Conservation (phyloP, 2,113 vertebrate species). For the Pelmatolapia mariae region DNA sequence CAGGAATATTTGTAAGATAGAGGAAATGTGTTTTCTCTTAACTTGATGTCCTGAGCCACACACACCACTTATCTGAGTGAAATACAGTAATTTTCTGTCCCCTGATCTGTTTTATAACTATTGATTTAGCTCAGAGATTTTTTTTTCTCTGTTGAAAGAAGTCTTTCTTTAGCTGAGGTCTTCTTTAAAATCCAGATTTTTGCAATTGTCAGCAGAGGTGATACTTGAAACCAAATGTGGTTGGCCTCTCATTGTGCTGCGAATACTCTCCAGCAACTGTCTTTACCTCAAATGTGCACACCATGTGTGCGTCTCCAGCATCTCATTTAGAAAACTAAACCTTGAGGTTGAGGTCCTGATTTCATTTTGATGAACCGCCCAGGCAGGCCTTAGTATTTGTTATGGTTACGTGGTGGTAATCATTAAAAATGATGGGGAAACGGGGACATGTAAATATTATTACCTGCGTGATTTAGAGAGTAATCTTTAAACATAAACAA, state of each 20-base stretch:
- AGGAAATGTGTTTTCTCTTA: neutral
- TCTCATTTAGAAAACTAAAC: constrained; percentile 41
- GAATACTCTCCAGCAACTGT: constrained; percentile 8
- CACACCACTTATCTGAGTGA: neutral
- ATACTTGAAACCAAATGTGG: constrained; percentile 27
- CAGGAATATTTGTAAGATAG: neutral
- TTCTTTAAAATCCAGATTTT: neutral
- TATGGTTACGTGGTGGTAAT: constrained; percentile 52
- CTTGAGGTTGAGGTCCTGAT: constrained; percentile 53
- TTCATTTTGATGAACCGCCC: constrained; percentile 59
- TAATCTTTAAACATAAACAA: constrained; percentile 47
- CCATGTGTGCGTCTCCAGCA: constrained; percentile 50
- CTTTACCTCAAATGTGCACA: constrained; percentile 43
- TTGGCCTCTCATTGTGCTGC: neutral
- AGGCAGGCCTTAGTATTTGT: constrained; percentile 42
- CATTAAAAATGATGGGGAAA: constrained; percentile 39
- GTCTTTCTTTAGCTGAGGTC: neutral
- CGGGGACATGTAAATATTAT: constrained; percentile 54
- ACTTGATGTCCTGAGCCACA: neutral
- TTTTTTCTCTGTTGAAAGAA: neutral
- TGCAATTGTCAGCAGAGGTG: constrained; percentile 8
- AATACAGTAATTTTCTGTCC: neutral
- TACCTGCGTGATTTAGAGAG: constrained; percentile 36
- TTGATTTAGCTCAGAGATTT: neutral
- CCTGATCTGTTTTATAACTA: neutral